Percentiles rank a stretch among this genome's conserved stretches.
Conservation (phyloP, 2,113 vertebrate species). For the Rynchops niger region DNA sequence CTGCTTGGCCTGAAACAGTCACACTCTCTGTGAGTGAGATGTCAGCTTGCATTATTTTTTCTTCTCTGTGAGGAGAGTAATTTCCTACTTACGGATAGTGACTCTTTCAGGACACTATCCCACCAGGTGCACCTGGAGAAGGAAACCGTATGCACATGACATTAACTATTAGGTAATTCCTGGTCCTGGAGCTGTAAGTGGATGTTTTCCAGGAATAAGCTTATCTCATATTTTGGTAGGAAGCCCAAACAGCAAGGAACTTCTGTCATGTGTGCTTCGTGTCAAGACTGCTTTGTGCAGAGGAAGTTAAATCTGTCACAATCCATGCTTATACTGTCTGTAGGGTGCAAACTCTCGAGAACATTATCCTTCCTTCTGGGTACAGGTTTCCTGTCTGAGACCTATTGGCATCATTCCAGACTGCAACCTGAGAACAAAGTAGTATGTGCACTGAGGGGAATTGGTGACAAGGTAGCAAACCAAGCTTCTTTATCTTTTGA, state of each 20-base stretch:
- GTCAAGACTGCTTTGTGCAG: background rate
- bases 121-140: background rate
- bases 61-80: background rate
- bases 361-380: background rate
- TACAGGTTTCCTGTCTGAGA: background rate
- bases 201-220: background rate
- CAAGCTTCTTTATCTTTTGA: background rate
- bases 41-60: background rate
- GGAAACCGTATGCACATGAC: background rate
- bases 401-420: background rate
- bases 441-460: background rate
- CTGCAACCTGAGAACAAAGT: background rate
- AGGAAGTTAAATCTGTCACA: constrained; percentile 5
- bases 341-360: background rate
- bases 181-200: background rate
- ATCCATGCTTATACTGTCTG: background rate
- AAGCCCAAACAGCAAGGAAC: background rate
- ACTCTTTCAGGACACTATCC: background rate
- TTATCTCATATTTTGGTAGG: background rate
- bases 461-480: background rate
- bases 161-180: background rate
- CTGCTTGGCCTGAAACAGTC: background rate
- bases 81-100: background rate
- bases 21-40: background rate
- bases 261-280: background rate